phyloP scores from a whole-genome alignment of 2,113 vertebrate genomes.

The Atractosteus spatula region DNA sequence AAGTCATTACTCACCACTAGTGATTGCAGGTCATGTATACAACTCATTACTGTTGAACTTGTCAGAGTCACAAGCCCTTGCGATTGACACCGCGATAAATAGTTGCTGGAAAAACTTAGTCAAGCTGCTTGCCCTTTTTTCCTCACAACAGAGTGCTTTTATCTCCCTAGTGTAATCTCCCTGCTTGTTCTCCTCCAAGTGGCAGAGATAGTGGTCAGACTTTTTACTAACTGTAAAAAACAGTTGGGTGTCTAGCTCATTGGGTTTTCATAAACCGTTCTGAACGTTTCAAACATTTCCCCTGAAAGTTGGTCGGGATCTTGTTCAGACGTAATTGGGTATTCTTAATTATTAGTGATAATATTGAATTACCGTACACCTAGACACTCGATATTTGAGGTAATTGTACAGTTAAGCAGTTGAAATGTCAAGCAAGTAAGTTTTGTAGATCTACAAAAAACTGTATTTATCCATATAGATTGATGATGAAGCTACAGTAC shows the following conservation, averaged over 20 bases:
- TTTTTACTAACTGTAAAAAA: neutral
- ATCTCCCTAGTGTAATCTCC: neutral
- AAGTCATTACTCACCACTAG: constrained; percentile 39
- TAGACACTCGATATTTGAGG: too few species aligned
- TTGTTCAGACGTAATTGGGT: too few species aligned
- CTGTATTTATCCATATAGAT: too few species aligned
- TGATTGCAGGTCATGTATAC: constrained; percentile 39
- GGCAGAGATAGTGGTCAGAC: neutral
- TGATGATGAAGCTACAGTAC: too few species aligned
- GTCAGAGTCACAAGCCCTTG: constrained; percentile 36
- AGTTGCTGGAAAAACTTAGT: constrained; percentile 29
- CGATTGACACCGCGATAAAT: constrained; percentile 39
- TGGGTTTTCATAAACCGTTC: neutral
- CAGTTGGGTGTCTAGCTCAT: neutral
- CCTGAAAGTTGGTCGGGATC: too few species aligned
- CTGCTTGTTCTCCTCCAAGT: neutral
- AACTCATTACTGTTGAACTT: constrained; percentile 46
- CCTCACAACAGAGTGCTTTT: neutral
- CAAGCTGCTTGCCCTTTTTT: neutral
- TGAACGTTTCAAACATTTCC: too few species aligned
- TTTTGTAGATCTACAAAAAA: too few species aligned
- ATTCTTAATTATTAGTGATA: too few species aligned
- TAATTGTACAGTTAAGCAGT: too few species aligned
- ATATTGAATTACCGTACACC: too few species aligned
- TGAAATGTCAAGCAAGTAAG: too few species aligned